Conservation (phyloP, 2,113 vertebrate species). For the Microtus oregoni region DNA sequence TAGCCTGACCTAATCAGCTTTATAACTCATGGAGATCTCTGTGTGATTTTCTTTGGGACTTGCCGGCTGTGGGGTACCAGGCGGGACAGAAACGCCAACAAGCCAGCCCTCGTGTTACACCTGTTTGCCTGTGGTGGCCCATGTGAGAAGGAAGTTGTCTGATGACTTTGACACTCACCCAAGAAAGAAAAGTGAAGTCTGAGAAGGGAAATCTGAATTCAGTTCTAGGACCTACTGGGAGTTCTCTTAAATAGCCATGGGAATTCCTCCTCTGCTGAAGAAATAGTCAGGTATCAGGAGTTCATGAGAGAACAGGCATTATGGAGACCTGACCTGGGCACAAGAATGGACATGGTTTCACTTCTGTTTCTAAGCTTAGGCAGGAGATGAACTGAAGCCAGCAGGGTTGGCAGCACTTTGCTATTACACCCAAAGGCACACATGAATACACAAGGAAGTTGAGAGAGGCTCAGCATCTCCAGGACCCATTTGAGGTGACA, state of each 20-base stretch:
- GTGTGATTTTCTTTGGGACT: too few relatives aligned
- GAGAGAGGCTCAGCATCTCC: background rate
- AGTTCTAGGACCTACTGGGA: conserved; percentile 34
- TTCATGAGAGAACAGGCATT: too few relatives aligned
- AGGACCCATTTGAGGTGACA: background rate
- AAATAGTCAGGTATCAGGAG: accelerated
- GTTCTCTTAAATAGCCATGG: background rate
- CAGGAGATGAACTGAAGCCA: background rate
- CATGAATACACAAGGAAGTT: background rate
- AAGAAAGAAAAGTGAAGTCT: background rate
- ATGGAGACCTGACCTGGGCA: background rate
- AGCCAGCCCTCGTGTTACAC: too few relatives aligned
- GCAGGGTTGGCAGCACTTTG: background rate
- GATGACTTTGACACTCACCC: conserved; percentile 30
- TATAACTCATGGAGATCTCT: too few relatives aligned
- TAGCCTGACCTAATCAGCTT: too few relatives aligned
- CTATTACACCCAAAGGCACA: background rate
- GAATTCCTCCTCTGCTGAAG: background rate
- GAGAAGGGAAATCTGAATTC: background rate
- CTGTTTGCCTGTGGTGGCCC: background rate
- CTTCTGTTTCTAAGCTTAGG: background rate
- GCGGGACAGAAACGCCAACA: too few relatives aligned
- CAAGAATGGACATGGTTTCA: background rate
- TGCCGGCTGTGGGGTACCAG: too few relatives aligned
- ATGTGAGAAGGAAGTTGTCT: background rate